These are phyloP conservation scores for Poecilia velifera DNA, from an alignment of 2,797 vertebrate species.

Conservation along the genomic window DNA sequence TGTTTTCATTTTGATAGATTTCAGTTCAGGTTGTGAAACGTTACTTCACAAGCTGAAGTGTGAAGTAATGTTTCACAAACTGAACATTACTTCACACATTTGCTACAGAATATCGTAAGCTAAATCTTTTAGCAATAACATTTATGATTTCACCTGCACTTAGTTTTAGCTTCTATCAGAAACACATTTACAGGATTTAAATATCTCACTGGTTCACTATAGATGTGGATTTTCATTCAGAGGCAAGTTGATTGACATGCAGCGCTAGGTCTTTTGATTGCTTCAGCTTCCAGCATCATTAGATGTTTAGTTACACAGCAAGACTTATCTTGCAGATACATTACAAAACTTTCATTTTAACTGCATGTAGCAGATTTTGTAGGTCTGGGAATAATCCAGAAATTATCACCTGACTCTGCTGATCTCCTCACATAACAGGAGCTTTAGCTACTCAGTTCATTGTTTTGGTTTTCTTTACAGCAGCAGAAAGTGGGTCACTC, in stretches of 20 bases:
- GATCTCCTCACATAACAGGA: constrained; percentile 9
- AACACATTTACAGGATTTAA: background rate
- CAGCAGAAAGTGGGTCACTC: constrained; percentile 17
- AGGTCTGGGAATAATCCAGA: background rate
- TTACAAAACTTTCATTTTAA: constrained; percentile 2
- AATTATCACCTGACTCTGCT: constrained; percentile 11
- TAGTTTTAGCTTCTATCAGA: background rate
- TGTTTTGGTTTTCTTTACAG: constrained; percentile 11
- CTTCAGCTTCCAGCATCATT: background rate
- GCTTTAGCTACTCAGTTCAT: constrained; percentile 8
- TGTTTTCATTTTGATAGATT: background rate
- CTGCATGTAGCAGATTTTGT: constrained; percentile 1
- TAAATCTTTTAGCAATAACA: background rate
- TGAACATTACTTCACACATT: too few species aligned
- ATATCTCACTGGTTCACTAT: background rate
- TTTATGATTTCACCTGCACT: background rate
- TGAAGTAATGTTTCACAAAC: background rate
- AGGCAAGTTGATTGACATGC: background rate
- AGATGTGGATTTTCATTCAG: background rate
- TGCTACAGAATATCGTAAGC: background rate
- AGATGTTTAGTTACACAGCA: background rate
- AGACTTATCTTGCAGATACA: background rate
- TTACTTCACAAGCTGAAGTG: background rate
- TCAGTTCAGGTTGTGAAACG: background rate
- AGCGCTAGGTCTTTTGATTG: background rate